A percentile compares a stretch with the other conserved stretches of the same genome.
phyloP scores from a whole-genome alignment of 2,797 vertebrate species.

The Chelon labrosus region DNA sequence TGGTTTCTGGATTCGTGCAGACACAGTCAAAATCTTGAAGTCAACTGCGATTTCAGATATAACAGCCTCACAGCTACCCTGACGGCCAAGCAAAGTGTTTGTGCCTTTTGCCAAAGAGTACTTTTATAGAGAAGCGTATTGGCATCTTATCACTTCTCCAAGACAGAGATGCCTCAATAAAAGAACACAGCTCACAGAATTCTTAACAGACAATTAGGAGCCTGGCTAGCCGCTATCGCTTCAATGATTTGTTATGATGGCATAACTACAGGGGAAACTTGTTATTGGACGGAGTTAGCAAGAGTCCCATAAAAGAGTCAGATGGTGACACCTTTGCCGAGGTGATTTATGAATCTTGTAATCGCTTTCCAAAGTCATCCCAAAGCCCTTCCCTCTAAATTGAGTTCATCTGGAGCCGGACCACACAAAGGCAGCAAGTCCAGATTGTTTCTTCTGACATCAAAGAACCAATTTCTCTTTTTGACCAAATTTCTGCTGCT shows the following conservation, averaged over 20 bases:
- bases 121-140: conserved; percentile 84
- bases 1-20: conserved; percentile 76
- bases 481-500: conserved; percentile 82
- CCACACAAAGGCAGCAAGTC: conserved; percentile 78
- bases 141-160: conserved; percentile 85
- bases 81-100: conserved; percentile 86
- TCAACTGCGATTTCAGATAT: conserved; percentile 85
- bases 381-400: conserved; percentile 83
- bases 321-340: conserved; percentile 86
- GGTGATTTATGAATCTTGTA: conserved; percentile 83
- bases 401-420: conserved; percentile 82
- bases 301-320: conserved; percentile 85
- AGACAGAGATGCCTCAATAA: conserved; percentile 85
- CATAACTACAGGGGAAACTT: conserved; percentile 87
- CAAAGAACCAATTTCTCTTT: conserved; percentile 81
- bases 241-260: conserved; percentile 85
- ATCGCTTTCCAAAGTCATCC: conserved; percentile 84
- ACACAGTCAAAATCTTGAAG: conserved; percentile 80
- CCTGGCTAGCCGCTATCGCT: conserved; percentile 80
- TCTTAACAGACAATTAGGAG: conserved; percentile 86
- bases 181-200: conserved; percentile 83
- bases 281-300: conserved; percentile 84
- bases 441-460: conserved; percentile 83
- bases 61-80: conserved; percentile 83
- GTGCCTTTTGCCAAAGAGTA: conserved; percentile 85